Evolutionary conservation across 2,888 invertebrate genomes (phyloP).

Genomic region (Coenonympha glycerion): DNA sequence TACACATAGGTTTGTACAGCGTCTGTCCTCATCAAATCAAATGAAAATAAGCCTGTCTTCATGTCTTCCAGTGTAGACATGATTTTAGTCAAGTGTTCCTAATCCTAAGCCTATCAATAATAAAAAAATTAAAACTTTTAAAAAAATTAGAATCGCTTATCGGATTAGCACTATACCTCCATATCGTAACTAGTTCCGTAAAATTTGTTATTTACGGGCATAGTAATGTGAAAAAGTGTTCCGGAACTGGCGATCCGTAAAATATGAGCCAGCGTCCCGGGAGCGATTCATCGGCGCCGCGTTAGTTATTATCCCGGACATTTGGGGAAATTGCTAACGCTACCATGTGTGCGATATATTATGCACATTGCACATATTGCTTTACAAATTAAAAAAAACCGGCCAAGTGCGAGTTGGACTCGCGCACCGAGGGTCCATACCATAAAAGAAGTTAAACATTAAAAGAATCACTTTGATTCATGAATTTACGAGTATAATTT

Average conservation of each 20-base stretch:
- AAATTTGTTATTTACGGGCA: slow-evolving; percentile 6
- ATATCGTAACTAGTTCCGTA: not conserved
- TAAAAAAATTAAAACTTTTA: not conserved
- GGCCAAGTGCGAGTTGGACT: no score
- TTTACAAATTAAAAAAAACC: not conserved
- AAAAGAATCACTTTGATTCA: no score
- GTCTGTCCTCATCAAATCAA: no score
- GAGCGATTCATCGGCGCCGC: slow-evolving; percentile 13
- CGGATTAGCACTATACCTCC: not conserved
- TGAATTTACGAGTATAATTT: no score
- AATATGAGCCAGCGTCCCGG: slow-evolving; percentile 6
- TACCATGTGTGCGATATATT: not conserved
- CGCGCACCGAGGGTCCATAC: no score
- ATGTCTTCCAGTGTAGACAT: no score
- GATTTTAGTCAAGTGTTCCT: no score
- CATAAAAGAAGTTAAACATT: no score
- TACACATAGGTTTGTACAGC: no score
- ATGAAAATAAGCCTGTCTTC: no score
- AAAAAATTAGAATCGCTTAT: not conserved
- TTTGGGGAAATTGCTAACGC: slow-evolving; percentile 7
- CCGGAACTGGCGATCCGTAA: slow-evolving; percentile 6
- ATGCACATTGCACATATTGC: not conserved
- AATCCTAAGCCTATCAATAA: not conserved
- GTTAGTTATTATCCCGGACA: slow-evolving; percentile 4
- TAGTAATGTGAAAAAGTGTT: slow-evolving; percentile 13